phyloP scores from a whole-genome alignment of 2,797 vertebrate genomes.

The Chanos chanos region DNA sequence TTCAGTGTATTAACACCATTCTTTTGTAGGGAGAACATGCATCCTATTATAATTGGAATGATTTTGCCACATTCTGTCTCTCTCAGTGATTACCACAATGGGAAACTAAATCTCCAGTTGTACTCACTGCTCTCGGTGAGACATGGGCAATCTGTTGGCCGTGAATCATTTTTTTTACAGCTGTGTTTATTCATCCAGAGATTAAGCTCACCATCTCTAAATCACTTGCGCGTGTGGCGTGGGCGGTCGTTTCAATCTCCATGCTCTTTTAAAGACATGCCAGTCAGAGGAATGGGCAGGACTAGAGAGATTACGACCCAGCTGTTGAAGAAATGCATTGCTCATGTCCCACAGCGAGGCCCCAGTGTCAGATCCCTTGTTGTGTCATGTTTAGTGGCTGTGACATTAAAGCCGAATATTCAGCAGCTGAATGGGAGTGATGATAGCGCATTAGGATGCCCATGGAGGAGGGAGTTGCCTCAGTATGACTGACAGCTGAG shows the following conservation, averaged over 20 bases:
- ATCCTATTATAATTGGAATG: no score
- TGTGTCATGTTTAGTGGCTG: conserved; percentile 45
- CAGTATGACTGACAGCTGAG: conserved; percentile 8
- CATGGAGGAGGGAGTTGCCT: conserved; percentile 1
- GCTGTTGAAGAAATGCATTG: conserved; percentile 43
- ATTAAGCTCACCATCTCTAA: conserved; percentile 59
- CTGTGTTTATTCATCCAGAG: conserved; percentile 54
- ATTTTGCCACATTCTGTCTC: no score
- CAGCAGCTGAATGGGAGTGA: conserved; percentile 9
- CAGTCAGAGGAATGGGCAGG: conserved; percentile 20
- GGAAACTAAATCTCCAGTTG: no score
- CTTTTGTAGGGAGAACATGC: no score
- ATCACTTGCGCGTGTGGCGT: conserved; percentile 63
- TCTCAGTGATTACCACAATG: no score
- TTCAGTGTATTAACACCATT: no score
- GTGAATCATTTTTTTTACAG: conserved; percentile 21
- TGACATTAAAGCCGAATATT: no score
- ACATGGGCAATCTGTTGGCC: conserved; percentile 26
- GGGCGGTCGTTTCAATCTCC: conserved; percentile 64
- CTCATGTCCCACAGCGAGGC: conserved; percentile 43
- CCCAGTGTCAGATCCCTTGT: no score
- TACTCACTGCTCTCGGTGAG: no score
- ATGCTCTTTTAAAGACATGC: conserved; percentile 54
- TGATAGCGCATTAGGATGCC: conserved; percentile 15
- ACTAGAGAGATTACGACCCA: conserved; percentile 40